Evolutionary conservation across 2,797 vertebrate species (phyloP).

Genomic region (Oceanodroma leucorhoa): DNA sequence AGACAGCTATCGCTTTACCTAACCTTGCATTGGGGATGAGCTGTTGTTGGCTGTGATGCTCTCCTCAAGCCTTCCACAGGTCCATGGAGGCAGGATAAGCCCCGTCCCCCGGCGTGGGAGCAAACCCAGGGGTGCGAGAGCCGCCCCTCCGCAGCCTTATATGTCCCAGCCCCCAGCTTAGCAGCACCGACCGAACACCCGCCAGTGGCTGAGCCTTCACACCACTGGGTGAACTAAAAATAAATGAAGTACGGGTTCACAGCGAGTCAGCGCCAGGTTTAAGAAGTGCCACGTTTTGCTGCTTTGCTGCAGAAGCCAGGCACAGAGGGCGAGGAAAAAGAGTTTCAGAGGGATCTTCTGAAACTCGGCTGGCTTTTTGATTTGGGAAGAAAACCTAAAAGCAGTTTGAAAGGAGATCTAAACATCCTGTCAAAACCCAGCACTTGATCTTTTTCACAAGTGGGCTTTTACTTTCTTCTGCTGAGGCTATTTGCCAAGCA

Average conservation of each 20-base stretch:
- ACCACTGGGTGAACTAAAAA: not conserved
- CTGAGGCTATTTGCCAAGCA: conserved; percentile 17
- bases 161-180: not conserved
- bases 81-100: not conserved
- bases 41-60: not conserved
- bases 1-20: not conserved
- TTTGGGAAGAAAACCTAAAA: conserved; percentile 28
- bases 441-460: conserved; percentile 34
- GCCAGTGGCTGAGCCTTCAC: not conserved
- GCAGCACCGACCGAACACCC: accelerated
- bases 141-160: not conserved
- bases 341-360: conserved; percentile 1
- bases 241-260: not conserved
- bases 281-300: not conserved
- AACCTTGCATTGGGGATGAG: not conserved
- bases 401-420: conserved; percentile 28
- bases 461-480: conserved; percentile 32
- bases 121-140: not conserved
- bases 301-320: not conserved
- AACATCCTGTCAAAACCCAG: conserved; percentile 1
- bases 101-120: accelerated
- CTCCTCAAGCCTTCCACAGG: accelerated
- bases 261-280: not conserved
- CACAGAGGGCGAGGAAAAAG: not conserved
- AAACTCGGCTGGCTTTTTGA: not conserved